Conservation (phyloP, 2,888 invertebrate species). For the Archips crataeganus region DNA sequence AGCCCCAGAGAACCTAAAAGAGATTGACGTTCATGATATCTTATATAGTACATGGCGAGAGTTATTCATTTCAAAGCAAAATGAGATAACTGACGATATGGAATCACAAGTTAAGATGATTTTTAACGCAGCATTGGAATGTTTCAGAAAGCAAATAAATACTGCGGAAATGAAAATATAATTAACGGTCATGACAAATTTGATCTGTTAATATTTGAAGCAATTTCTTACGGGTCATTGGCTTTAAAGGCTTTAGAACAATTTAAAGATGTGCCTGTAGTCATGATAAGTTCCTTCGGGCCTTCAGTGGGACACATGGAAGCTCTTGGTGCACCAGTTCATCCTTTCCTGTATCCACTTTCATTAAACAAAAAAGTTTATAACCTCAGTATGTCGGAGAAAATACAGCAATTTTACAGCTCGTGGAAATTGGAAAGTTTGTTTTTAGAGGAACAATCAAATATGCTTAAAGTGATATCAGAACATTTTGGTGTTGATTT, state of each 20-base stretch:
- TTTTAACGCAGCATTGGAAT: constrained; percentile 10
- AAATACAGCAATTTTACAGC: constrained; percentile 45
- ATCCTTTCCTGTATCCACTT: constrained; percentile 49
- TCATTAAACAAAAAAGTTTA: constrained; percentile 46
- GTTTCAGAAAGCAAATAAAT: constrained; percentile 50
- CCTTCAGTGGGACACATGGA: constrained; percentile 17
- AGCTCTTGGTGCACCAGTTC: constrained; percentile 49
- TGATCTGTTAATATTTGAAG: constrained; percentile 58
- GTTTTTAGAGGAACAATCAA: constrained; percentile 5
- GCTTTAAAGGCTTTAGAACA: constrained; percentile 45
- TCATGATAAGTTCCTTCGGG: constrained; percentile 57
- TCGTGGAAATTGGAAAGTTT: background rate
- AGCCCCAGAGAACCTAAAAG: constrained; percentile 55
- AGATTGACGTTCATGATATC: constrained; percentile 58
- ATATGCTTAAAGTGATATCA: constrained; percentile 43
- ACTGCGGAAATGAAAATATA: constrained; percentile 49
- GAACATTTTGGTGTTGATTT: constrained; percentile 50
- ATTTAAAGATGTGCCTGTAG: constrained; percentile 54
- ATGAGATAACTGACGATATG: background rate
- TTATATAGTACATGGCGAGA: constrained; percentile 51
- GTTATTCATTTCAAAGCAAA: constrained; percentile 18
- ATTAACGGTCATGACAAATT: constrained; percentile 50
- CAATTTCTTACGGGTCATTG: constrained; percentile 47
- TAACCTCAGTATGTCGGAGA: constrained; percentile 52
- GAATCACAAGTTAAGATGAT: constrained; percentile 24